phyloP scores from a whole-genome alignment of 2,797 vertebrate genomes.

The Acipenser ruthenus region DNA sequence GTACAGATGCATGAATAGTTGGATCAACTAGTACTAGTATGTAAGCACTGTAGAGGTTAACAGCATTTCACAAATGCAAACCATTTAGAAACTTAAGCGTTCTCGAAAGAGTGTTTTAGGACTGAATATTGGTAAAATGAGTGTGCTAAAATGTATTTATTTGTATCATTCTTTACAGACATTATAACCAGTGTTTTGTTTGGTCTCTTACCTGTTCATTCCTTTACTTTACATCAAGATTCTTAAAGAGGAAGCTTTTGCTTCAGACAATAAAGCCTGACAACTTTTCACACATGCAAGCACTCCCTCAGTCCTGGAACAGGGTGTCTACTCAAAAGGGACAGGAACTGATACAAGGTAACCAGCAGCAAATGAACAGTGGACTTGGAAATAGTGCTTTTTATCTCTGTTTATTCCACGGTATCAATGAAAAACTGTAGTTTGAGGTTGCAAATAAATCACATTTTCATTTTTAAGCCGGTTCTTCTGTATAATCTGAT shows the following conservation, averaged over 20 bases:
- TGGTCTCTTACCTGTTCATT: background rate
- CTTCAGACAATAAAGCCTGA: constrained; percentile 55
- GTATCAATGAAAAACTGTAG: no score
- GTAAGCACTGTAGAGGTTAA: background rate
- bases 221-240: constrained; percentile 53
- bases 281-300: constrained; percentile 52
- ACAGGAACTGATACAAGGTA: constrained; percentile 43
- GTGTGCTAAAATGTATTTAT: background rate
- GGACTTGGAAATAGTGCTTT: no score
- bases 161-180: background rate
- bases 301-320: constrained; percentile 62
- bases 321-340: constrained; percentile 31
- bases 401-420: no score
- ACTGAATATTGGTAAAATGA: background rate
- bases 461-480: no score
- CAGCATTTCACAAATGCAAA: background rate
- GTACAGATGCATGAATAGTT: no score
- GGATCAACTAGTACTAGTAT: no score
- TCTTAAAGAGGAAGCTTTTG: constrained; percentile 63
- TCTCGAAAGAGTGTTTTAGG: background rate
- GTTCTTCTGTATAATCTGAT: no score
- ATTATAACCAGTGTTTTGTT: no score
- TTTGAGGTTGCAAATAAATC: no score
- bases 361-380: background rate
- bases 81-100: background rate